Conservation (phyloP, 2,888 invertebrate species). For the Phania funesta region DNA sequence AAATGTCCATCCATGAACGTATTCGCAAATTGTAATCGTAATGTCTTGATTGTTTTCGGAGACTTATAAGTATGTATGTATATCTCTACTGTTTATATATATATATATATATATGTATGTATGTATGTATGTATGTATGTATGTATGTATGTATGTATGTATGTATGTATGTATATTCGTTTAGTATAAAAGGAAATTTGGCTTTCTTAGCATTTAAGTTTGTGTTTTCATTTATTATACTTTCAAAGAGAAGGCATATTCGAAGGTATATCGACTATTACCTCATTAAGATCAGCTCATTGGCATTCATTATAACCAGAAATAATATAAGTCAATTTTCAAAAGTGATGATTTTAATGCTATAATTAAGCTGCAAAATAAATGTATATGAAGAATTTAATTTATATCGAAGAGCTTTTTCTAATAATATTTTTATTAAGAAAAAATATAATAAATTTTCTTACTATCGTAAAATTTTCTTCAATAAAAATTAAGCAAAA, state of each 20-base stretch:
- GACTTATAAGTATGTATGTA: too few species aligned
- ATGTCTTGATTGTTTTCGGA: too few species aligned
- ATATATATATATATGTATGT: too few species aligned
- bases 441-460: neutral
- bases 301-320: slow-evolving; percentile 64
- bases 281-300: slow-evolving; percentile 52
- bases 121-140: too few species aligned
- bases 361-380: neutral
- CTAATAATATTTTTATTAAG: neutral
- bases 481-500: neutral
- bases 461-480: neutral
- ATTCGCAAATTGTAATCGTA: neutral
- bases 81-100: too few species aligned
- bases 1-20: neutral
- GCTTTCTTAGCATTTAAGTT: slow-evolving; percentile 51
- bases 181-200: slow-evolving; percentile 17
- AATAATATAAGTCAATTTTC: neutral
- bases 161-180: slow-evolving; percentile 25
- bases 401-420: neutral
- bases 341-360: neutral
- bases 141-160: too few species aligned
- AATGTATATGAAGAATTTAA: neutral
- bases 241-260: neutral
- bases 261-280: neutral
- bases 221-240: slow-evolving; percentile 36